These are phyloP conservation scores for Lithobius niger DNA, from an alignment of 1,140 invertebrate genomes.

Conservation along the genomic window DNA sequence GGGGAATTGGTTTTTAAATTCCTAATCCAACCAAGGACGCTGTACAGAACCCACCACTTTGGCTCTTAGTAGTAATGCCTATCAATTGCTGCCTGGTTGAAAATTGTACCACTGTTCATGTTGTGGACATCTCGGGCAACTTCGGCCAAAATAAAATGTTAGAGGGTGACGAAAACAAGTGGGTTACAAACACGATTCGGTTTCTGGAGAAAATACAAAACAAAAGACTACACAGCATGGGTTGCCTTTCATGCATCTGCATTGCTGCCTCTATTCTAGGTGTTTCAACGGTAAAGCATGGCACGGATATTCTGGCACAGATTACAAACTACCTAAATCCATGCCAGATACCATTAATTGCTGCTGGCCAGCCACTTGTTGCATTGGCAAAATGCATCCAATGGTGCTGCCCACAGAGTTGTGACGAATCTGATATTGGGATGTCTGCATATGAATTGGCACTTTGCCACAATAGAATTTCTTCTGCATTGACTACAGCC, in stretches of 20 bases:
- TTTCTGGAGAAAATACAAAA: neutral
- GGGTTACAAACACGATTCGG: neutral
- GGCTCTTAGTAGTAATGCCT: neutral
- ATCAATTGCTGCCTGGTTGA: neutral
- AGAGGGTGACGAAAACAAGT: neutral
- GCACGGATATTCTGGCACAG: slow-evolving; percentile 17
- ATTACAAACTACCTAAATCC: slow-evolving; percentile 19
- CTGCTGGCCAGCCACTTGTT: slow-evolving; percentile 19
- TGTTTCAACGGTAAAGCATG: slow-evolving; percentile 16
- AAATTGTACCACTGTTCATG: neutral
- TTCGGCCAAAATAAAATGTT: neutral
- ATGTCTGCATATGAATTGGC: slow-evolving; percentile 20
- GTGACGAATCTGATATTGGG: slow-evolving; percentile 23
- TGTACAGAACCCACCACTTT: neutral
- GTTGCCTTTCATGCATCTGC: neutral
- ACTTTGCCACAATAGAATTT: slow-evolving; percentile 16
- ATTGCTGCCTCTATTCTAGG: slow-evolving; percentile 14
- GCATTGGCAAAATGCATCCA: slow-evolving; percentile 21
- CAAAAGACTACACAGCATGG: neutral
- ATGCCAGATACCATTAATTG: slow-evolving; percentile 17
- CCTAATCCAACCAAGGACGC: slow-evolving; percentile 3
- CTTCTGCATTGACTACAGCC: slow-evolving; percentile 20
- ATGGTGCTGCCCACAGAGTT: slow-evolving; percentile 19
- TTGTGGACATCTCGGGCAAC: neutral
- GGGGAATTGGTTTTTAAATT: slow-evolving; percentile 12